These are phyloP conservation scores for Smithornis capensis DNA, from an alignment of 2,113 vertebrate genomes.

Conservation along the genomic window DNA sequence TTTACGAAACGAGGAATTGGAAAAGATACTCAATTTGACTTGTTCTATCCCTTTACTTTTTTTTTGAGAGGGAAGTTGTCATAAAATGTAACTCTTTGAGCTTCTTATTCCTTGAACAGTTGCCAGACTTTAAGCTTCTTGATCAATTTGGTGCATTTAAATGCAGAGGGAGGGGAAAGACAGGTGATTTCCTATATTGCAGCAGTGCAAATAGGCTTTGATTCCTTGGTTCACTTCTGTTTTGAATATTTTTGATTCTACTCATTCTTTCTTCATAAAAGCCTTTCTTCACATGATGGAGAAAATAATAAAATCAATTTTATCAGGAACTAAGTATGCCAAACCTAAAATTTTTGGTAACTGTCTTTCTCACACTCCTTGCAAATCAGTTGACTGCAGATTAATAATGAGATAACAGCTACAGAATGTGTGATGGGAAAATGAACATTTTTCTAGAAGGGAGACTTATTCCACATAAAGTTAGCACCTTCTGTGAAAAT, in stretches of 20 bases:
- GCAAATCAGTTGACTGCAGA: background rate
- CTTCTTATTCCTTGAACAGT: background rate
- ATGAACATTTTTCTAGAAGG: background rate
- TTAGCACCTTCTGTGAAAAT: conserved; percentile 23
- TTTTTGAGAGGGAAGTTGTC: background rate
- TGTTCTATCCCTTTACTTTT: background rate
- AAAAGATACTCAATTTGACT: background rate
- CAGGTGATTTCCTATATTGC: background rate
- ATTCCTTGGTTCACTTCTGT: background rate
- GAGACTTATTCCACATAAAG: background rate
- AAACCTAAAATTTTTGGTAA: background rate
- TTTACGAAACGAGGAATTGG: background rate
- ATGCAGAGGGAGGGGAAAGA: background rate
- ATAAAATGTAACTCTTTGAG: background rate
- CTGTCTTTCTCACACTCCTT: background rate
- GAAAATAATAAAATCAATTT: background rate
- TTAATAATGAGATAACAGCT: background rate
- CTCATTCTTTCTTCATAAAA: background rate
- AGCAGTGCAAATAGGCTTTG: background rate
- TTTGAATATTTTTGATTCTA: background rate
- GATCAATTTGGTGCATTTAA: background rate
- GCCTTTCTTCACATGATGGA: background rate
- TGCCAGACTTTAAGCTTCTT: background rate
- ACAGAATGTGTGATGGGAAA: background rate
- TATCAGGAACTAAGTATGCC: background rate